These are phyloP conservation scores for Mormyrus hasselquistii DNA, from an alignment of 2,797 vertebrate genomes.

Conservation along the genomic window DNA sequence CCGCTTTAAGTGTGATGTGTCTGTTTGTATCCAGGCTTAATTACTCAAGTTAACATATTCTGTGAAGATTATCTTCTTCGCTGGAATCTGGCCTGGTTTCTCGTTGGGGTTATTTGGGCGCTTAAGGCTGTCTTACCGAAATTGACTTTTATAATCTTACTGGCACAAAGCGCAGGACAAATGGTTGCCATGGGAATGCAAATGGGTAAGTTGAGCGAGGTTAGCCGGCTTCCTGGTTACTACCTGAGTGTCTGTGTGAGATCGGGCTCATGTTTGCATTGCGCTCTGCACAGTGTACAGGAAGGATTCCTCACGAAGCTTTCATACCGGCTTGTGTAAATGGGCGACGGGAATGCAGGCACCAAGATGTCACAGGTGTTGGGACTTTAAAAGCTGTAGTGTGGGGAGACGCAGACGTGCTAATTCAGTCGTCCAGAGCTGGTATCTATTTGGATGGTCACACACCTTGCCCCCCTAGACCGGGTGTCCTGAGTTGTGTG, in stretches of 20 bases:
- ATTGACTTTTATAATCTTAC: background rate
- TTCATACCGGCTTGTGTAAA: background rate
- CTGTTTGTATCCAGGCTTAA: conserved; percentile 1
- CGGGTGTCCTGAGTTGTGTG: background rate
- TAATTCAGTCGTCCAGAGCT: background rate
- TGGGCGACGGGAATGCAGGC: background rate
- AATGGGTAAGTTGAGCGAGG: background rate
- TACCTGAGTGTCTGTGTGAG: background rate
- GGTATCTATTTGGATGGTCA: background rate
- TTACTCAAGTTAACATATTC: background rate
- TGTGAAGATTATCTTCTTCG: background rate
- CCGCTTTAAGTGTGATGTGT: background rate
- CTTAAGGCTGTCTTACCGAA: background rate
- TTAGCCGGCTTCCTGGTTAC: background rate
- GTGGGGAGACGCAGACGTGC: background rate
- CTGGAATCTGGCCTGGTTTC: background rate
- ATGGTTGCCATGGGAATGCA: background rate
- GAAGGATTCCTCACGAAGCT: background rate
- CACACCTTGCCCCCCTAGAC: no score
- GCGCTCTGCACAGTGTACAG: background rate
- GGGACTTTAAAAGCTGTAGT: background rate
- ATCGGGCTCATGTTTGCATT: background rate
- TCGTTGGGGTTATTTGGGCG: background rate
- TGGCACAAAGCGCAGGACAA: background rate
- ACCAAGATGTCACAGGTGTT: background rate